Evolutionary conservation across 1,140 invertebrate genomes (phyloP).

Genomic region (Drosophila lacertosa): DNA sequence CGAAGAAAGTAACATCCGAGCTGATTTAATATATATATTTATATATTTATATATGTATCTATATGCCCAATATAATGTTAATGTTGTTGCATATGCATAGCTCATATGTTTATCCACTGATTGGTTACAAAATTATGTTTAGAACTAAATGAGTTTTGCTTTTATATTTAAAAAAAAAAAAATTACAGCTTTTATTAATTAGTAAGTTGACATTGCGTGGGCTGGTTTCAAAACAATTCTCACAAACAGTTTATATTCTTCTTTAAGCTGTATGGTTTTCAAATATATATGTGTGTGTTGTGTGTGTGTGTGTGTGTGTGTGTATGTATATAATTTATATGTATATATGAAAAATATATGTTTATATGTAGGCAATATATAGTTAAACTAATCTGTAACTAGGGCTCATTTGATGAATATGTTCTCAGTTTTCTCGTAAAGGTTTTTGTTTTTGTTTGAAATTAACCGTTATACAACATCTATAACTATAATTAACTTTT

Average conservation of each 20-base stretch:
- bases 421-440: constrained; percentile 68
- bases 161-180: constrained; percentile 28
- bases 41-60: neutral
- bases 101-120: constrained; percentile 17
- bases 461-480: constrained; percentile 53
- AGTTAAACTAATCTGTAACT: constrained; percentile 81
- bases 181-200: constrained; percentile 43
- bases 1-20: neutral
- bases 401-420: constrained; percentile 82
- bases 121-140: constrained; percentile 28
- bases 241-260: constrained; percentile 27
- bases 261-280: constrained; percentile 15
- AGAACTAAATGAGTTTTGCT: constrained; percentile 46
- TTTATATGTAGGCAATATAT: constrained; percentile 60
- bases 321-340: constrained; percentile 51
- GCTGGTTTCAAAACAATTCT: constrained; percentile 41
- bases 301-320: constrained; percentile 45
- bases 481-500: constrained; percentile 48
- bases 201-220: constrained; percentile 47
- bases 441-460: constrained; percentile 46
- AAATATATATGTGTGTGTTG: constrained; percentile 31
- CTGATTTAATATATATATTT: neutral
- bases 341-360: constrained; percentile 66
- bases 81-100: constrained; percentile 27
- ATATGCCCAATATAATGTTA: neutral